phyloP scores from a whole-genome alignment of 2,113 vertebrate genomes.

The Macroglossus sobrinus region DNA sequence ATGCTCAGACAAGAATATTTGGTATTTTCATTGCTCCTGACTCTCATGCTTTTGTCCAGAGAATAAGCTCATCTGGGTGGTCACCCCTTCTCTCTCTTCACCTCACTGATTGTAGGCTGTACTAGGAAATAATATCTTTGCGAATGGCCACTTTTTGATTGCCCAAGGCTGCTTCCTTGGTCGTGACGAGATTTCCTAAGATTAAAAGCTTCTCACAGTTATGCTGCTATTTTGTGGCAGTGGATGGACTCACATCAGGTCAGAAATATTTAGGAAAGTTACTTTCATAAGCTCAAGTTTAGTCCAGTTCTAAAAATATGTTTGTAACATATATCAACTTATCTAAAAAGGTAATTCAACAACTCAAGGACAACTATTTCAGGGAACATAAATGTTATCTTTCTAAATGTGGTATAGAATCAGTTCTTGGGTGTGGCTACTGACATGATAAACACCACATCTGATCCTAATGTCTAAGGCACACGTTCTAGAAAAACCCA shows the following conservation, averaged over 20 bases:
- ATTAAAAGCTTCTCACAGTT: background rate
- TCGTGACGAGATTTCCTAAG: background rate
- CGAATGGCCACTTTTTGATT: background rate
- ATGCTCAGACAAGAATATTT: background rate
- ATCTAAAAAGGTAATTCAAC: background rate
- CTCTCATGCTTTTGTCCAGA: background rate
- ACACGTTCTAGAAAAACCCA: background rate
- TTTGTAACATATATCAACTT: background rate
- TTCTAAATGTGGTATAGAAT: background rate
- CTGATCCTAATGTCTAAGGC: background rate
- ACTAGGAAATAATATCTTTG: fast-evolving
- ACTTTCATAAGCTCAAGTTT: background rate
- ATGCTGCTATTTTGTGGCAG: background rate
- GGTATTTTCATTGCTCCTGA: background rate
- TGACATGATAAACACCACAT: background rate
- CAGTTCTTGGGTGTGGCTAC: background rate
- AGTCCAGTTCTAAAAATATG: background rate
- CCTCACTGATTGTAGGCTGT: background rate
- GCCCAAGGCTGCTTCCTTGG: background rate
- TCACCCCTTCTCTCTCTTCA: background rate
- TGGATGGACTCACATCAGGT: background rate
- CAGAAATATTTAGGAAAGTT: background rate
- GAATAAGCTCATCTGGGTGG: too few species aligned
- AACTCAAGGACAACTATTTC: background rate
- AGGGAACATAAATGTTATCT: background rate